A percentile compares a stretch with the other conserved stretches of the same genome.
phyloP scores from a whole-genome alignment of 2,888 invertebrate genomes.

The Caenorhabditis afra region DNA sequence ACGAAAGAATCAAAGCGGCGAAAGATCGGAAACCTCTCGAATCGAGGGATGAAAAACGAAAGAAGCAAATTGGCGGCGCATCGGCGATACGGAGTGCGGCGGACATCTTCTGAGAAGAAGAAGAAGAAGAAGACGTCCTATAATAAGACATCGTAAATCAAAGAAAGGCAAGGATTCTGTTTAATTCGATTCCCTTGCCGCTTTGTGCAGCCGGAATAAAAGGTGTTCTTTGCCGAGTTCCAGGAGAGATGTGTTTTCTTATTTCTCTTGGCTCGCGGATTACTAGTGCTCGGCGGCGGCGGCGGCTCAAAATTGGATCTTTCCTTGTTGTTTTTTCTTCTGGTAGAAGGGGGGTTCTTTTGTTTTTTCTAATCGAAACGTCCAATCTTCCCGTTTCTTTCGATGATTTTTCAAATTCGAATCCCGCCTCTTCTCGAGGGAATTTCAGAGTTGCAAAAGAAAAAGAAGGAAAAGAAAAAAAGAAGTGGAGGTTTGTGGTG shows the following conservation, averaged over 20 bases:
- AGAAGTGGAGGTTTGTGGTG: constrained; percentile 2
- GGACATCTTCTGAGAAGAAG: no score
- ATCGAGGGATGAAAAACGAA: no score
- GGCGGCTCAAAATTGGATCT: constrained; percentile 41
- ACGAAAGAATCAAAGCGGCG: no score
- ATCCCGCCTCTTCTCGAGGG: background rate
- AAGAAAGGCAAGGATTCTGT: background rate
- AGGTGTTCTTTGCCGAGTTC: no score
- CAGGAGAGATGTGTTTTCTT: background rate
- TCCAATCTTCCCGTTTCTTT: background rate
- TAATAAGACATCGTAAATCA: background rate
- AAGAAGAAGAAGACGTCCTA: no score
- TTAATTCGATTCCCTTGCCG: no score
- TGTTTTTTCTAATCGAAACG: background rate
- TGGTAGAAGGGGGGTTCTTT: background rate
- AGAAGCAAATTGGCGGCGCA: no score
- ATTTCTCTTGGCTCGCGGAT: constrained; percentile 22
- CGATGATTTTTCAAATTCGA: constrained; percentile 12
- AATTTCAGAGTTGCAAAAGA: background rate
- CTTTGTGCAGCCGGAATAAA: no score
- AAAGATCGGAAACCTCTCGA: no score
- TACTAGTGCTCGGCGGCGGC: constrained; percentile 38
- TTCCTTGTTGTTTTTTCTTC: constrained; percentile 9
- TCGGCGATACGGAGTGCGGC: no score
- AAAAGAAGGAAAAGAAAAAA: background rate